phyloP scores from a whole-genome alignment of 2,797 vertebrate genomes.

The Mastacembelus armatus region DNA sequence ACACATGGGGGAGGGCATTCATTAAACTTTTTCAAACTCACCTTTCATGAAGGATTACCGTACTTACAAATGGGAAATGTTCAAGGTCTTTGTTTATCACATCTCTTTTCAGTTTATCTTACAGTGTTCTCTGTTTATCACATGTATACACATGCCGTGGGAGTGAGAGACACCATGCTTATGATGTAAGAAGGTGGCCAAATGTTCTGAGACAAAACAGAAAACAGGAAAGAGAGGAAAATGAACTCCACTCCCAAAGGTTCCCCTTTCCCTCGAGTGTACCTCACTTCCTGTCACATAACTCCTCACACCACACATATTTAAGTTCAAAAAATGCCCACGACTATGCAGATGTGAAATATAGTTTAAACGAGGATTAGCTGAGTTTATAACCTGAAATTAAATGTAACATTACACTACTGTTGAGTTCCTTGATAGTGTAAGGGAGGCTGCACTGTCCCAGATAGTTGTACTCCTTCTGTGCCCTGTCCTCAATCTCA shows the following conservation, averaged over 20 bases:
- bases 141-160: not conserved
- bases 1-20: not conserved
- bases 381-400: constrained; percentile 6
- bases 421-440: constrained; percentile 20
- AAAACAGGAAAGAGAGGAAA: constrained; percentile 73
- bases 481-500: constrained; percentile 66
- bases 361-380: not conserved
- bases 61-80: not conserved
- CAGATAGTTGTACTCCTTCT: constrained; percentile 61
- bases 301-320: constrained; percentile 14
- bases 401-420: constrained; percentile 1
- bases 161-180: constrained; percentile 13
- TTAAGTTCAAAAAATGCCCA: constrained; percentile 2
- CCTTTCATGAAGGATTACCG: constrained; percentile 2
- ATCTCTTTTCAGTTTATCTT: constrained; percentile 22
- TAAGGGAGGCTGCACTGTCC: constrained; percentile 53
- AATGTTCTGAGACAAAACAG: constrained; percentile 53
- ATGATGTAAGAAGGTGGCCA: constrained; percentile 31
- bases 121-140: constrained; percentile 5
- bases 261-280: constrained; percentile 54
- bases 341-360: not conserved
- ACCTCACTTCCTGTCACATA: constrained; percentile 72
- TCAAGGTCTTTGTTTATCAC: constrained; percentile 12
- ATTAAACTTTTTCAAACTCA: constrained; percentile 11
- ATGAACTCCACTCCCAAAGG: constrained; percentile 58